Conservation (phyloP, 2,888 invertebrate genomes). For the Dasypogon diadema region DNA sequence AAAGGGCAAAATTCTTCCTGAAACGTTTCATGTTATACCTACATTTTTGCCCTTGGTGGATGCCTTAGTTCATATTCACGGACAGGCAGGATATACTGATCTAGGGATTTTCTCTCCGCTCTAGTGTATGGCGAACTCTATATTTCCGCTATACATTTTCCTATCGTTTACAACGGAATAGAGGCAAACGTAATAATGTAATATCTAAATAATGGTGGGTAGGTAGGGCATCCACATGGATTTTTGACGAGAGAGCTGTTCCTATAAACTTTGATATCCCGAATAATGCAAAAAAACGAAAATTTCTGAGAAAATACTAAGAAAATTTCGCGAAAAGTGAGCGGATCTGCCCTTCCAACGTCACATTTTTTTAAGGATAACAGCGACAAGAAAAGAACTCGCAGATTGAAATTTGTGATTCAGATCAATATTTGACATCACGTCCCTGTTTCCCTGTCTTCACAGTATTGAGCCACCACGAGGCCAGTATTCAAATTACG, state of each 20-base stretch:
- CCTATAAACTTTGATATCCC: conserved; percentile 42
- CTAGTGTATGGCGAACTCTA: not conserved
- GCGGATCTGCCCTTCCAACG: not conserved
- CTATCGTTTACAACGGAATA: conserved; percentile 42
- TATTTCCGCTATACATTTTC: conserved; percentile 40
- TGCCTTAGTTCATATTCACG: not conserved
- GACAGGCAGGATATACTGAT: conserved; percentile 10
- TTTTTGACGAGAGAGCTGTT: conserved; percentile 7
- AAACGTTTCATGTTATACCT: not conserved
- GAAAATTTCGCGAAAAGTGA: conserved; percentile 7
- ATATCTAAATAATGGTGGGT: conserved; percentile 39
- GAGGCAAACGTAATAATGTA: conserved; percentile 45
- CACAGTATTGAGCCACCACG: not conserved
- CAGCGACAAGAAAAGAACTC: conserved; percentile 26
- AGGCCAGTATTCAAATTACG: not conserved
- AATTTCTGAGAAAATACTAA: not conserved
- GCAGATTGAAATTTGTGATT: conserved; percentile 47
- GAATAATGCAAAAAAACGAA: conserved; percentile 31
- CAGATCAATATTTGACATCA: conserved; percentile 47
- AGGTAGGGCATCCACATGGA: conserved; percentile 25
- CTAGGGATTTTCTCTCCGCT: not conserved
- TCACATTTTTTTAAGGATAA: conserved; percentile 30
- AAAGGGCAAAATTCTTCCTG: conserved; percentile 28
- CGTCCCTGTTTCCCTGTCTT: not conserved
- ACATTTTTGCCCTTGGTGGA: conserved; percentile 13